A percentile compares a stretch with the other conserved stretches of the same genome.
phyloP scores from a whole-genome alignment of 2,888 invertebrate species.

The Proisotoma minuta region DNA sequence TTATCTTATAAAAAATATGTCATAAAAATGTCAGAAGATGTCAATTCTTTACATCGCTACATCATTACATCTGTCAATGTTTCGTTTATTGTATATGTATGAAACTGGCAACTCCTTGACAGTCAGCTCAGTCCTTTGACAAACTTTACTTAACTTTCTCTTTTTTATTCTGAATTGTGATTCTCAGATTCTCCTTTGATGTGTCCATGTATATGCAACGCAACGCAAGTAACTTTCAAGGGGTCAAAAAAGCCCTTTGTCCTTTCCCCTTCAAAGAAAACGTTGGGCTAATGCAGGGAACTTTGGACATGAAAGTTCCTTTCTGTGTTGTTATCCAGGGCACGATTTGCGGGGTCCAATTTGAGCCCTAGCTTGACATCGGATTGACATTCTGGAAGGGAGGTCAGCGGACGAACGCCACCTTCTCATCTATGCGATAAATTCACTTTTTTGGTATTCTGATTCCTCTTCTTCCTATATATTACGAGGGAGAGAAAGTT shows the following conservation, averaged over 20 bases:
- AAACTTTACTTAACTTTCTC: constrained; percentile 7
- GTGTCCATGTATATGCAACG: constrained; percentile 8
- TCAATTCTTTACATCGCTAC: too few relatives aligned
- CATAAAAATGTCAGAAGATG: too few relatives aligned
- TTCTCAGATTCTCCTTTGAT: constrained; percentile 1
- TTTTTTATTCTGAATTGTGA: constrained; percentile 14
- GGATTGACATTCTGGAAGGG: constrained; percentile 48
- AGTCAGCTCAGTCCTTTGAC: too few relatives aligned
- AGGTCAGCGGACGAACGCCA: constrained; percentile 39
- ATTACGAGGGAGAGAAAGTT: neutral
- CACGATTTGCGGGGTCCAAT: constrained; percentile 42
- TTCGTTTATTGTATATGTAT: too few relatives aligned
- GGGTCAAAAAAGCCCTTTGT: neutral
- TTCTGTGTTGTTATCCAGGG: constrained; percentile 28
- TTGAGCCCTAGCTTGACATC: constrained; percentile 46
- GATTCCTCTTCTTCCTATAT: neutral
- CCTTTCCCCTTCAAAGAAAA: neutral
- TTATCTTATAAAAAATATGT: too few relatives aligned
- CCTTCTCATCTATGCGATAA: neutral
- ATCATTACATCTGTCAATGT: too few relatives aligned
- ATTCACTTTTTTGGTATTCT: constrained; percentile 29
- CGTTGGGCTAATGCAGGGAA: neutral
- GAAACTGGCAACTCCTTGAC: too few relatives aligned
- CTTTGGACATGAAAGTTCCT: too few relatives aligned
- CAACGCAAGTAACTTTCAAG: neutral